phyloP scores from a whole-genome alignment of 2,888 invertebrate genomes.

The Drosophila anomalipes region DNA sequence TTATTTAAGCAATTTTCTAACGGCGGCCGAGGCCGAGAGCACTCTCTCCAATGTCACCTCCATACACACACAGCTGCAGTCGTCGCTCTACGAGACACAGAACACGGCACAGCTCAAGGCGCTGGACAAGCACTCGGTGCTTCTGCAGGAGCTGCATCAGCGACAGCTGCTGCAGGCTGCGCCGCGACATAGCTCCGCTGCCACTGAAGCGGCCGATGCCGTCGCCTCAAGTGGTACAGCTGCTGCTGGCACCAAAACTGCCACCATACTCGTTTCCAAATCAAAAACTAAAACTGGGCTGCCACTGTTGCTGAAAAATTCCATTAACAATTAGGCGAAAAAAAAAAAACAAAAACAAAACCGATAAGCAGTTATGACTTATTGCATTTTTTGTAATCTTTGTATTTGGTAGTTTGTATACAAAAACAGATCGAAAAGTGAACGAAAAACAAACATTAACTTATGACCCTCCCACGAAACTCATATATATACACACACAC shows the following conservation, averaged over 20 bases:
- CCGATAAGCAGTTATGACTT: conserved; percentile 29
- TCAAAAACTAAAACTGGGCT: conserved; percentile 86
- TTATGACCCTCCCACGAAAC: conserved; percentile 13
- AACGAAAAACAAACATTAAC: conserved; percentile 6
- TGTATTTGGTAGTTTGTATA: conserved; percentile 74
- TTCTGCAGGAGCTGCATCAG: conserved; percentile 79
- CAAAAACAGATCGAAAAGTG: conserved; percentile 22
- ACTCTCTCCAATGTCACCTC: conserved; percentile 85
- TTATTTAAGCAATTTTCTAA: conserved; percentile 74
- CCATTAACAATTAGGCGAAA: conserved; percentile 83
- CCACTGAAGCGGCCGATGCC: conserved; percentile 44
- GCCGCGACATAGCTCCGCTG: conserved; percentile 32
- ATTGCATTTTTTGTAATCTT: conserved; percentile 73
- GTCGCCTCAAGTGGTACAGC: conserved; percentile 36
- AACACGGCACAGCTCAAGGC: conserved; percentile 74
- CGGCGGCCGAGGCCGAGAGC: conserved; percentile 82
- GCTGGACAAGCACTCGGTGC: conserved; percentile 77
- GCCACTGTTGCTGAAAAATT: conserved; percentile 85
- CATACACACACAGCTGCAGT: conserved; percentile 85
- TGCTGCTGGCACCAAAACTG: conserved; percentile 82
- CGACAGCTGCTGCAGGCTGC: conserved; percentile 60
- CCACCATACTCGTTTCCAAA: conserved; percentile 85
- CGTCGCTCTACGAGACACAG: conserved; percentile 83
- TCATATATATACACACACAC: neutral
- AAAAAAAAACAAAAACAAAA: neutral